These are phyloP conservation scores for Panonychus citri DNA, from an alignment of 1,140 invertebrate genomes.

Conservation along the genomic window DNA sequence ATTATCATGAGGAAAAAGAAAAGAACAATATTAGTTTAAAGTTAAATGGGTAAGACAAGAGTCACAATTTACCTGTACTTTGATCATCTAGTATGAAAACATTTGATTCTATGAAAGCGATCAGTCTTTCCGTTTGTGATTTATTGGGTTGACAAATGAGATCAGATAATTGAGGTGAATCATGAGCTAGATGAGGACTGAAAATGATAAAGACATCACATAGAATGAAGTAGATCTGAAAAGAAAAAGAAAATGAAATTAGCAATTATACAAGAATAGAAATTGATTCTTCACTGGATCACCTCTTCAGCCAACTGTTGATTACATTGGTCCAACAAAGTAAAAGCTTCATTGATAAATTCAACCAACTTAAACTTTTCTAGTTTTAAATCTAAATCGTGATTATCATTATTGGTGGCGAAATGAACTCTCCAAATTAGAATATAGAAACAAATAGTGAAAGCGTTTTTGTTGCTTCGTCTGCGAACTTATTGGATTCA, in stretches of 20 bases:
- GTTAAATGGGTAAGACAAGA: not conserved
- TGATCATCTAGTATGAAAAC: slow-evolving; percentile 52
- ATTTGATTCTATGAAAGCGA: slow-evolving; percentile 72
- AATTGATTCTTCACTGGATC: not conserved
- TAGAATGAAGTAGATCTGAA: slow-evolving; percentile 66
- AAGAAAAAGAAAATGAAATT: slow-evolving; percentile 11
- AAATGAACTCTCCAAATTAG: slow-evolving; percentile 66
- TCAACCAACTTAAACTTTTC: slow-evolving; percentile 33
- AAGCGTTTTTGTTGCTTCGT: slow-evolving; percentile 55
- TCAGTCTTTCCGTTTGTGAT: slow-evolving; percentile 52
- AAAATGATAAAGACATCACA: slow-evolving; percentile 90
- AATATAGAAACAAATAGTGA: slow-evolving; percentile 63
- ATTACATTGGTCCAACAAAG: slow-evolving; percentile 32
- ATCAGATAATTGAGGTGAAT: slow-evolving; percentile 32
- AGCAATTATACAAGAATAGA: not conserved
- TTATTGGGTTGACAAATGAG: slow-evolving; percentile 60
- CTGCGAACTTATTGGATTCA: slow-evolving; percentile 29
- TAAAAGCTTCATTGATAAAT: slow-evolving; percentile 46
- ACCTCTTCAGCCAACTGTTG: slow-evolving; percentile 31
- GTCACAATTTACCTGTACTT: not conserved
- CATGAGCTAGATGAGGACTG: slow-evolving; percentile 44
- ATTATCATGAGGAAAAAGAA: not conserved
- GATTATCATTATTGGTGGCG: slow-evolving; percentile 36
- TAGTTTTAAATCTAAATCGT: not conserved
- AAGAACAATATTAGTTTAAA: not conserved